Base-by-base conservation (phyloP, 2,113 vertebrate species). In the Dendropsophus ebraccatus region DNA sequence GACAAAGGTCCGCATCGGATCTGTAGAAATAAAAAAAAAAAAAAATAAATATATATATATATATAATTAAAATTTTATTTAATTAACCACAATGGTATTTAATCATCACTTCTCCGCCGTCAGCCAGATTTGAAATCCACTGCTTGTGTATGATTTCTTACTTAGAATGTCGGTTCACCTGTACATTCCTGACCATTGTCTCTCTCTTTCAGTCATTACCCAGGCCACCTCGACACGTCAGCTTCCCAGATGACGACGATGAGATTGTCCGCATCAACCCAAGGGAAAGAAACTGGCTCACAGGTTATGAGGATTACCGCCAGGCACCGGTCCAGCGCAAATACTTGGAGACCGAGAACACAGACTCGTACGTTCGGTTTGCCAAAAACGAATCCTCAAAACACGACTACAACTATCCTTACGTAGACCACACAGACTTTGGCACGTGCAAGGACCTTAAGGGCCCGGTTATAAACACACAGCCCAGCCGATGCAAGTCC, bases 201-300 rank as follows among this genome's bases (percentile, higher is more conserved):
- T 81, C 76, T 78, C 72, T 2, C 81, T 54, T 41, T 56, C 89
- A 95, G 94, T 92, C 93, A 35, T 87, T 95, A 88, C 92, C 94
- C 0, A 94, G 95, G 76, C 92, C 95, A 80, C 94, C 95, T 28
- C 95, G 95, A 6, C 97, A 96, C 0, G 95, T 97, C 91, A 98
- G 94, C 91, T 97, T 99, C 78, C 95, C 95, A 0, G 97, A 96
- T 0, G 97, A 96, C 0, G 97, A 99, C 0, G 97, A 99, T 89
- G 97, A 99, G 89, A 97, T 99, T 1, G 97, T 99, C 50, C 96
- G 98, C 28, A 99, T 99, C 93, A 99, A 99, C 90, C 98, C 98
- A 5, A 92, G 97, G 56, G 98, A 99, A 88, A 96, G 96, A 91
- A 94, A 94, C 90, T 99, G 96, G 96, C 94, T 97, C 90, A 96